Evolutionary conservation across 2,797 vertebrate genomes (phyloP).

Genomic region (Linurgus olivaceus): DNA sequence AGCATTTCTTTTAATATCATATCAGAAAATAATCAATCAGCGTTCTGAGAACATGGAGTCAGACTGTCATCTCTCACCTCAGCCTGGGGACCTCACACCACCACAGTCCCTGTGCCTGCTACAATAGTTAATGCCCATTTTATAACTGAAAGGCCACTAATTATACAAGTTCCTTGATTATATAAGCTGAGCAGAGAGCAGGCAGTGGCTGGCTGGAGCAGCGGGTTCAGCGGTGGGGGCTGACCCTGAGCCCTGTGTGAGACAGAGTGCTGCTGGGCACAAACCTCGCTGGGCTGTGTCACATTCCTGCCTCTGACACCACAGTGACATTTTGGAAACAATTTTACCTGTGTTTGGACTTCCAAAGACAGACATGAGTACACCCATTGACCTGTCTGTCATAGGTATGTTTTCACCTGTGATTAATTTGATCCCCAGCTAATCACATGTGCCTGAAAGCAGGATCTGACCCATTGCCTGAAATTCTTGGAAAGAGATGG

Average conservation of each 20-base stretch:
- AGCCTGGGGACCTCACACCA: too few relatives aligned
- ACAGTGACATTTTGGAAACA: background rate
- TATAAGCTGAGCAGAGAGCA: background rate
- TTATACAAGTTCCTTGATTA: background rate
- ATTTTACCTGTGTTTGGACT: background rate
- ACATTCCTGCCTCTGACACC: background rate
- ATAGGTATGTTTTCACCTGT: background rate
- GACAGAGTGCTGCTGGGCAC: background rate
- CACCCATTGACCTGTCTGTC: background rate
- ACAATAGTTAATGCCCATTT: background rate
- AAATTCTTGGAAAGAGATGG: background rate
- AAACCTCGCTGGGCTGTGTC: background rate
- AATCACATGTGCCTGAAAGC: background rate
- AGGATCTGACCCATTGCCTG: background rate
- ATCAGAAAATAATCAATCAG: too few relatives aligned
- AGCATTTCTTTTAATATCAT: too few relatives aligned
- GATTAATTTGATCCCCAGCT: background rate
- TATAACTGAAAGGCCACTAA: background rate
- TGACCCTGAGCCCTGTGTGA: background rate
- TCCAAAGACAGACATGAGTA: background rate
- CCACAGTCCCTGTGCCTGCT: background rate
- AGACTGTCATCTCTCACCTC: too few relatives aligned
- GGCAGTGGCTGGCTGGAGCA: background rate
- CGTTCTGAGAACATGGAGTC: too few relatives aligned
- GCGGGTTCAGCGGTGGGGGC: background rate